phyloP scores from a whole-genome alignment of 2,888 invertebrate genomes.

The Pemphredon lugubris region DNA sequence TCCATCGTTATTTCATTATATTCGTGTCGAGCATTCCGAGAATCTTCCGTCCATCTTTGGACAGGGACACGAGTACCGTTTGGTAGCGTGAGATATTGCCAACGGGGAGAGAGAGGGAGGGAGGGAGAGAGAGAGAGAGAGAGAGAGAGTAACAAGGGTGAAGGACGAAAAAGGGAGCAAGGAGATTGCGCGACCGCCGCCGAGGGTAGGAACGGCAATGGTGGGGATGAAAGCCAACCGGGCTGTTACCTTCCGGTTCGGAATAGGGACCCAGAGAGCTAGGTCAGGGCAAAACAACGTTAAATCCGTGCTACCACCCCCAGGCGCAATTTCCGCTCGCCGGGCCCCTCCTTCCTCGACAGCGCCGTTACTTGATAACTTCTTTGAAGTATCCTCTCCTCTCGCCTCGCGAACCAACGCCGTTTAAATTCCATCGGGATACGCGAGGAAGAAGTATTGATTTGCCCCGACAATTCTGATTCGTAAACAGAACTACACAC shows the following conservation, averaged over 20 bases:
- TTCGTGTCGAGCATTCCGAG: not conserved
- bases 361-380: slow-evolving; percentile 37
- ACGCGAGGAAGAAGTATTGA: slow-evolving; percentile 28
- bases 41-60: not conserved
- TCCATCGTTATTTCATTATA: not conserved
- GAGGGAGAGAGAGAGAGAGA: too few relatives aligned
- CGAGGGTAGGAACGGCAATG: slow-evolving; percentile 31
- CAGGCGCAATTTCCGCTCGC: slow-evolving; percentile 64
- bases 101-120: slow-evolving; percentile 36
- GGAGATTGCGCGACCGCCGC: slow-evolving; percentile 23
- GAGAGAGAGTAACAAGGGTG: slow-evolving; percentile 13
- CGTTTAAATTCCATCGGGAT: slow-evolving; percentile 37
- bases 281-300: slow-evolving; percentile 72
- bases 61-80: slow-evolving; percentile 8
- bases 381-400: slow-evolving; percentile 58
- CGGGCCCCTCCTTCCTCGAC: slow-evolving; percentile 35
- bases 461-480: slow-evolving; percentile 24
- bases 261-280: slow-evolving; percentile 62
- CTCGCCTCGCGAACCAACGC: slow-evolving; percentile 42
- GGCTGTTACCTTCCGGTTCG: slow-evolving; percentile 66
- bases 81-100: slow-evolving; percentile 48
- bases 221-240: slow-evolving; percentile 62
- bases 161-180: slow-evolving; percentile 8
- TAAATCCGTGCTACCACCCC: slow-evolving; percentile 64
- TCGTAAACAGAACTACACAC: not conserved